phyloP scores from a whole-genome alignment of 2,888 invertebrate species.

The Lochmaea crataegi region DNA sequence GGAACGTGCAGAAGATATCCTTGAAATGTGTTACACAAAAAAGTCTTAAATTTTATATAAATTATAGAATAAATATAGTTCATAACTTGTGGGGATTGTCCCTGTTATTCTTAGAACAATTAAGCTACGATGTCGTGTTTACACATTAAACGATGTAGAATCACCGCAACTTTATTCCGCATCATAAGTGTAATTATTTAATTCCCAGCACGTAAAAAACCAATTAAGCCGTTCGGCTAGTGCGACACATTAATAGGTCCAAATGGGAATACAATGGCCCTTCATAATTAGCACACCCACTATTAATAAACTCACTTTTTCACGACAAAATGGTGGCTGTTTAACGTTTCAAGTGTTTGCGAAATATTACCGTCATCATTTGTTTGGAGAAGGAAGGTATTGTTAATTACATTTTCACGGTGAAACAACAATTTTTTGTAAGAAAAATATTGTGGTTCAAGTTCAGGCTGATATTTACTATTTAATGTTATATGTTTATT shows the following conservation, averaged over 20 bases:
- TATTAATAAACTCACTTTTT: conserved; percentile 20
- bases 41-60: too few species aligned
- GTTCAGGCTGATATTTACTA: too few species aligned
- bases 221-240: conserved; percentile 36
- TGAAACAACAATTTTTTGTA: too few species aligned
- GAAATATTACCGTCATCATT: neutral
- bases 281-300: conserved; percentile 9
- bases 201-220: conserved; percentile 39
- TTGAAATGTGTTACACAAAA: too few species aligned
- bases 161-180: neutral
- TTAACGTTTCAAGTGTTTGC: conserved; percentile 11
- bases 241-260: conserved; percentile 33
- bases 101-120: too few species aligned
- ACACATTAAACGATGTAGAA: neutral
- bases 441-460: too few species aligned
- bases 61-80: too few species aligned
- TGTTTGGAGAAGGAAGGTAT: neutral
- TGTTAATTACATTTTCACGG: neutral
- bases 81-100: too few species aligned
- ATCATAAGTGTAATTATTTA: conserved; percentile 30
- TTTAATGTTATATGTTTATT: too few species aligned
- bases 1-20: too few species aligned
- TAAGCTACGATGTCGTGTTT: too few species aligned
- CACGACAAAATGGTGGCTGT: conserved; percentile 16
- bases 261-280: conserved; percentile 35